Evolutionary conservation across 2,888 invertebrate genomes (phyloP), one percentile per base, ranked within the genome.

Genomic region (Trachelus stipa): DNA sequence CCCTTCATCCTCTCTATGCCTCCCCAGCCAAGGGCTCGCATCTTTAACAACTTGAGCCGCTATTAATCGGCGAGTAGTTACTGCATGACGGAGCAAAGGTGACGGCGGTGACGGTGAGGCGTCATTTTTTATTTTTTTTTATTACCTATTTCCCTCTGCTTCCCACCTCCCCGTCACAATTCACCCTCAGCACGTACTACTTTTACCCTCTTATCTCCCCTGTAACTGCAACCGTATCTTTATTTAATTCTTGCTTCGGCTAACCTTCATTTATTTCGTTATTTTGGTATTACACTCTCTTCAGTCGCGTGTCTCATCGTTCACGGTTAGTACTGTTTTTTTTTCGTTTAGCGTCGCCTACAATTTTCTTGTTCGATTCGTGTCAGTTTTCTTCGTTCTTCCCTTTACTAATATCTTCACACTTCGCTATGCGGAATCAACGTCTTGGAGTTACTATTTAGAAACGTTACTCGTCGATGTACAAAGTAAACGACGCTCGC

Each of bases 201-300:
- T 83, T 79, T 81, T 78, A 74, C 73, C 80, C 33, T 78, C 80
- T 77, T 68, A 82, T 83, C 79, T 81, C 80, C 84, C 81, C 91
- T 90, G 91, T 88, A 90, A 91, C 90, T 91, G 91, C 91, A 91
- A 91, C 90, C 91, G 88, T 90, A 83, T 80, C 76, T 78, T 84
- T 79, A 37, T 68, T 79, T 56, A 56, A 69, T 73, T 69, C 71
- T 76, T 73, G 30, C 40, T 73, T 76, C 34, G 33, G 31, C 68
- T 4, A 34, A 15, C 31, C 68, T 76, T 76, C 11, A 2, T 78
- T 69, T 73, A 69, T 37, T 34, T 78, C 37, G 73, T 33, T 73
- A 74, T 71, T 71, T 71, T 71, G 71, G 71, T 71, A 71, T 34
- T 71, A 71, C 12, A 33, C 71, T 71, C 71, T 31, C 71, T 23